Evolutionary conservation across 1,140 invertebrate species (phyloP), one percentile per base, ranked within the genome.

Genomic region (Laodelphax striatellus): DNA sequence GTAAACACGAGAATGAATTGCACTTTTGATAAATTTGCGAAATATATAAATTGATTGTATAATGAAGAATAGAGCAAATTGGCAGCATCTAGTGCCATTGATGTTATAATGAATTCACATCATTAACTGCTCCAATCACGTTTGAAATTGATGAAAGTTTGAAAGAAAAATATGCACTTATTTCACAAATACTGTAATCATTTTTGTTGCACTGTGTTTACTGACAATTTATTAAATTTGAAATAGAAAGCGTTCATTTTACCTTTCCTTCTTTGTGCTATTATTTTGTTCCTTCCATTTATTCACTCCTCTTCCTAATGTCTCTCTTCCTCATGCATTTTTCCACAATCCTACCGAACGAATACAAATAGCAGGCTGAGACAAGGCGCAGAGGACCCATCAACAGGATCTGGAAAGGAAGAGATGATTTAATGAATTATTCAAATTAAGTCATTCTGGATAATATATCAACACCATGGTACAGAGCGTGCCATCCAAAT

Each of bases 371-470:
- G 63, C 70, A 76, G 13, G 75, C 73, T 61, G 76, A 70, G 31
- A 86, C 64, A 10, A 85, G 61, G 63, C 84, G 76, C 2, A 87
- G 56, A 13, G 80, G 68, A 17, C 85, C 83, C 72, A 88, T 78
- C n/a, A 83, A 57, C 0, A 72, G 61, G 5, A 76, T 69, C 66
- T 87, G 52, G 31, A 64, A 64, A 62, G 62, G 16, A 63, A 58
- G 11, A 38, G 34, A 38, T 38, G 10, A 38, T 5, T 38, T 38
- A 9, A 38, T 13, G 4, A 8, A 38, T 38, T 38, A 38, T 38
- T 38, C 10, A 28, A 28, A 28, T 28, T 28, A 28, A 28, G 2
- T n/a, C n/a, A n/a, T n/a, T n/a, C n/a, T n/a, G n/a, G 24, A 28
- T 6, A 28, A 28, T 4, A 28, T 28, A n/a, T n/a, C n/a, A n/a